Evolutionary conservation across 2,797 vertebrate species (phyloP), one percentile per base, ranked within the genome.

Genomic region (Sardinella longiceps): DNA sequence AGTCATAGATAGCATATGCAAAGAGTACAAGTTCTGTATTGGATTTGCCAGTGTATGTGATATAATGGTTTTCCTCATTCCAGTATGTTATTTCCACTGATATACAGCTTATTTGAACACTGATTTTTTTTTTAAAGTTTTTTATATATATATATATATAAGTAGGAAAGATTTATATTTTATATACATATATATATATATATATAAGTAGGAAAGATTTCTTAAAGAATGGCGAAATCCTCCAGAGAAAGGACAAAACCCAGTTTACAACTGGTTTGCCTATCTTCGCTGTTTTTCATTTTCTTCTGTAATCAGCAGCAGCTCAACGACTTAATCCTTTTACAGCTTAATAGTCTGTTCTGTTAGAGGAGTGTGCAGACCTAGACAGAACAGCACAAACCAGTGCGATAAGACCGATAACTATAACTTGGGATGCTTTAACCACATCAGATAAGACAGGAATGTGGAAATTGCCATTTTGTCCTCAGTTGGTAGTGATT

Each of bases 261-360:
- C 70, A 43, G 37, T 43, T 23, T 20, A 5, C 20, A 56, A 56
- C 53, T 20, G 6, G 53, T 56, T 53, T 1, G 5, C 53, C 66
- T 74, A 33, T 39, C 66, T 11, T 33, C 66, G 39, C 33, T 39
- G 15, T 74, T 39, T 20, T 70, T 18, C 9, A 14, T 74, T 74
- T 14, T 63, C 23, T 43, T 30, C 63, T 43, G 70, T 20, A 77
- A 77, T 77, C 70, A 39, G 70, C 20, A 77, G 7, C 10, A 37
- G 1, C 70, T 77, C 70, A 39, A 43, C 18, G 37, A 23, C 70
- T 37, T 77, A 77, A 77, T 77, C 70, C 70, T 39, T 77, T 77
- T 43, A 77, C 70, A 77, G 70, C 70, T 43, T 77, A 77, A 77
- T 77, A 77, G 37, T 77, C 70, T 20, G 70, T 77, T 48, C 46